Percentiles rank a stretch among this genome's conserved stretches.
These are phyloP conservation scores for Uromys caudimaculatus DNA, from an alignment of 2,797 vertebrate genomes.

Conservation along the genomic window DNA sequence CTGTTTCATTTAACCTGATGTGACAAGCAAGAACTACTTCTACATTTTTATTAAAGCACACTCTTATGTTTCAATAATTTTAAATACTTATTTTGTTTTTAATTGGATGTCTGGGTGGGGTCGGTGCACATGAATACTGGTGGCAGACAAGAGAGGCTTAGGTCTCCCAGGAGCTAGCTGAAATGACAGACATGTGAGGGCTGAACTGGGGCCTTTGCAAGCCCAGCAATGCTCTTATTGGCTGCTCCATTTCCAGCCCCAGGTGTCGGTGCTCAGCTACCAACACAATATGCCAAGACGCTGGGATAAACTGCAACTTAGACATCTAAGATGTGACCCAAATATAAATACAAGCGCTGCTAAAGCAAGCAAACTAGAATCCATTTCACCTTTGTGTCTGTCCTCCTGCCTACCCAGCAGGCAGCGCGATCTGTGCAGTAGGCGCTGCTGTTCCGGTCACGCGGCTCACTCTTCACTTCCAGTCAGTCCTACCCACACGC, in stretches of 20 bases:
- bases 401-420: background rate
- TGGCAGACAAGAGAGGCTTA: background rate
- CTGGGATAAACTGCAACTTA: constrained; percentile 63
- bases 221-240: background rate
- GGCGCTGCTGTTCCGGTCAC: background rate
- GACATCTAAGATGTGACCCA: background rate
- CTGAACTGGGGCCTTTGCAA: background rate
- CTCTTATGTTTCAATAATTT: constrained; percentile 69
- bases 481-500: background rate
- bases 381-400: background rate
- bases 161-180: background rate
- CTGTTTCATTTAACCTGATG: constrained; percentile 62
- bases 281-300: constrained; percentile 52
- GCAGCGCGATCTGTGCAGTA: background rate
- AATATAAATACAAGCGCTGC: background rate
- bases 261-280: constrained; percentile 52
- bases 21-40: constrained; percentile 69
- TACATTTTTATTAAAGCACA: constrained; percentile 71
- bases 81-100: background rate
- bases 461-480: too few relatives aligned
- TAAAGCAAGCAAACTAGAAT: background rate
- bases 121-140: background rate
- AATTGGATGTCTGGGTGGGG: background rate
- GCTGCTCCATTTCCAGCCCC: background rate
- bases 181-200: background rate